Evolutionary conservation across 1,140 invertebrate species (phyloP), one percentile per base, ranked within the genome.

Genomic region (Hydropsyche tenuis): DNA sequence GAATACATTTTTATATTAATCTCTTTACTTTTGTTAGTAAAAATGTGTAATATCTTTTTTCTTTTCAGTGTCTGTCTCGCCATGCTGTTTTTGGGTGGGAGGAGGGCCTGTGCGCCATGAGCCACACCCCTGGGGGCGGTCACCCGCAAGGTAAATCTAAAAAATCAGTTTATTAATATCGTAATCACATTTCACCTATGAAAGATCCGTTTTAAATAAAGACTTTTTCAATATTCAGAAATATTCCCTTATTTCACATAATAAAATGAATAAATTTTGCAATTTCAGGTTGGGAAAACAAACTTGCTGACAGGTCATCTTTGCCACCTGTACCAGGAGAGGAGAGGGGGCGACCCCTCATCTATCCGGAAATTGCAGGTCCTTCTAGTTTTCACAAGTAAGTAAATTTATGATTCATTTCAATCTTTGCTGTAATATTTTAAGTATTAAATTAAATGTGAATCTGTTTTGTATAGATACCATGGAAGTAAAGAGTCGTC

Each of bases 51-150:
- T 37, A 37, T 3, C 30, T 12, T 74, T 42, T 46, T 72, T 72
- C 73, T 74, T 73, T 74, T 2, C 79, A 86, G 84, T 83, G 85
- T 82, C 83, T 85, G 80, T 85, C 85, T 84, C 84, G 85, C 85
- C 85, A 86, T 86, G 85, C 84, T 85, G 84, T 83, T 83, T 81
- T 82, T 82, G 83, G 83, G 83, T 86, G 84, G 84, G 85, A 86
- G 83, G 79, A 85, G 82, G 84, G 84, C 83, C 85, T 84, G 80
- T 84, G 84, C 85, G 85, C 85, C 85, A 86, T 86, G 85, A 86
- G 85, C 85, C 84, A 86, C 80, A 84, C 83, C 82, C 84, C 85
- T 83, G 80, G 83, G 81, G 83, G 83, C 83, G 83, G 85, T 84
- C 83, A 85, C 84, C 85, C 85, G 83, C 84, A 85, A 85, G 85